Evolutionary conservation across 1,140 invertebrate genomes (phyloP), one percentile per base, ranked within the genome.

Genomic region (Drosophila sp.): DNA sequence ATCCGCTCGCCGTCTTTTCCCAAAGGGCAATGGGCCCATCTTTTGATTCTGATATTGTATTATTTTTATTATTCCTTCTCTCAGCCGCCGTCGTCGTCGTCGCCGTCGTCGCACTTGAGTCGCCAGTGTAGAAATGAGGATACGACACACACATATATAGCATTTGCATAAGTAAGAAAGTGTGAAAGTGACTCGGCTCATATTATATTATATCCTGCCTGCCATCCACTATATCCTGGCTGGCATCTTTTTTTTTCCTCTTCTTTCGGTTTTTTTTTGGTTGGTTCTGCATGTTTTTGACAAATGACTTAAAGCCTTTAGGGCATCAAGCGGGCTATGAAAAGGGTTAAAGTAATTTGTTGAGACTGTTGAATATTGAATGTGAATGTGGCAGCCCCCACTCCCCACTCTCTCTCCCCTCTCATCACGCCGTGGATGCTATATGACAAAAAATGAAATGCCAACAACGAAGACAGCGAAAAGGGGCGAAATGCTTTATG

Each of bases 311-410:
- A 89, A 87, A 87, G 83, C 83, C 83, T 80, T 89, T 60, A 68
- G 84, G 83, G 70, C 68, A 72, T 67, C 79, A 58, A 64, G 57
- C 63, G 60, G 68, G 70, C 76, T 70, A 67, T 89, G 83, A 87
- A 70, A 87, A 87, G 83, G 83, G 83, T 87, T 84, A 70, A 89
- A 84, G 84, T 87, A 87, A 87, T 87, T 87, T 87, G 83, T 84
- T 80, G 73, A 72, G 83, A 87, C 83, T 89, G 76, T 77, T 87
- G 86, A 89, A 87, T 87, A 89, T 87, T 83, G 79, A 80, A 89
- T 89, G 79, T 72, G 76, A 77, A 72, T 86, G 69, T 72, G 79
- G 60, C 62, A 50, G 17, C 4, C 1, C 40, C 40, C 4, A 2
- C 4, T 11, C 3, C 41, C 17, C 4, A 23, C 25, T 25, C 8